phyloP scores from a whole-genome alignment of 2,797 vertebrate species.

The Peromyscus nudipes region DNA sequence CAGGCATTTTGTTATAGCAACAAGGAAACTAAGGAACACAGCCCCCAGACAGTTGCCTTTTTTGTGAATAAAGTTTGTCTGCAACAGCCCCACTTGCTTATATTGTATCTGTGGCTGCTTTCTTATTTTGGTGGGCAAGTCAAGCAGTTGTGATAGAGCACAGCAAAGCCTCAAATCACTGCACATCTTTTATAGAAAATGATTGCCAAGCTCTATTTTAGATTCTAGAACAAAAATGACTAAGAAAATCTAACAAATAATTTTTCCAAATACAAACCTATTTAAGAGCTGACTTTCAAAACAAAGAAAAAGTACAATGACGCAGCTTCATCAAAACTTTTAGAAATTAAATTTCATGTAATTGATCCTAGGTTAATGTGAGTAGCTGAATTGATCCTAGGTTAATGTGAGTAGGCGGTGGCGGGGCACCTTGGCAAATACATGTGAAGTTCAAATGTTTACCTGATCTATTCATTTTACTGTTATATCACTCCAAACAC shows the following conservation, averaged over 20 bases:
- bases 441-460: conserved; percentile 68
- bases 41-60: not conserved
- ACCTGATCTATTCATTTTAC: conserved; percentile 53
- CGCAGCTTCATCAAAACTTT: conserved; percentile 46
- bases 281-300: not conserved
- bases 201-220: not conserved
- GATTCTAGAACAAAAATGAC: conserved; percentile 23
- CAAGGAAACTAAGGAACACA: not conserved
- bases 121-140: not conserved
- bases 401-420: conserved; percentile 25
- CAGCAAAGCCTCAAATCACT: not conserved
- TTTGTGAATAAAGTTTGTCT: conserved; percentile 25
- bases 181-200: not conserved
- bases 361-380: conserved; percentile 45
- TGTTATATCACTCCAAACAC: conserved; percentile 62
- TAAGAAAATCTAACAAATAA: conserved; percentile 21
- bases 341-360: conserved; percentile 59
- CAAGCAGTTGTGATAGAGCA: not conserved
- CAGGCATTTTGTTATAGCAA: not conserved
- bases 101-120: not conserved
- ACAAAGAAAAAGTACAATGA: conserved; percentile 29
- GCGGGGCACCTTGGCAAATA: not conserved
- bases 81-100: not conserved
- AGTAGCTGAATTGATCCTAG: conserved; percentile 42
- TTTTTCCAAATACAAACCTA: conserved; percentile 35